A percentile compares a stretch with the other conserved stretches of the same genome.
Evolutionary conservation across 2,797 vertebrate species (phyloP).

Genomic region (Myotis pilosus): DNA sequence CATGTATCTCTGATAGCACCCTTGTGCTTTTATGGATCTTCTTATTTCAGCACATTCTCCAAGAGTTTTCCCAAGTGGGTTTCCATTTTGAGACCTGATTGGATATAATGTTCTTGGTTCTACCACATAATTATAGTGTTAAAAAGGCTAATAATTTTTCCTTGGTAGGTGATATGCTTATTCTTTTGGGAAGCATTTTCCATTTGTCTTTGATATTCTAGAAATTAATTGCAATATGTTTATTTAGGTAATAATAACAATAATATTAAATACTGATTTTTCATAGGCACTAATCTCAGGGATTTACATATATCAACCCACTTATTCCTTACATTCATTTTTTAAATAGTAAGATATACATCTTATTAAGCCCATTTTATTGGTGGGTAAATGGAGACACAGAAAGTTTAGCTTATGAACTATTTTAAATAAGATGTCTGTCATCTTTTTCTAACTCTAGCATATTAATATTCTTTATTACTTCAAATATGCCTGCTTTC

Average conservation of each 20-base stretch:
- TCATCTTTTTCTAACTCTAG: neutral
- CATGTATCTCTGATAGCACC: neutral
- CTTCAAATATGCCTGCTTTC: neutral
- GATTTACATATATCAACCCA: neutral
- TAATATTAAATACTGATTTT: neutral
- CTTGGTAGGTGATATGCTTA: neutral
- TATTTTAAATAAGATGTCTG: neutral
- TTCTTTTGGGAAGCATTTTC: neutral
- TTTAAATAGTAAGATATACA: neutral
- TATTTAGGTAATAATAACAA: neutral
- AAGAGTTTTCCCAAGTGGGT: neutral
- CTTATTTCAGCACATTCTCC: neutral
- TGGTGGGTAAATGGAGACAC: neutral
- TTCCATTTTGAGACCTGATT: neutral
- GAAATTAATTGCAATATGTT: neutral
- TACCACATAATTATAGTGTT: neutral
- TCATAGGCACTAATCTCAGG: neutral
- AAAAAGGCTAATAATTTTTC: neutral
- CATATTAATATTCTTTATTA: neutral
- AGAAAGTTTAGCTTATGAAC: neutral
- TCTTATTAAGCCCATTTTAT: neutral
- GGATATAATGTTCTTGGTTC: neutral
- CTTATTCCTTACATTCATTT: neutral
- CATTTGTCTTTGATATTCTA: neutral
- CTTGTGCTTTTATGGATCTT: neutral